Evolutionary conservation across 2,888 invertebrate genomes (phyloP).

Genomic region (Drosophila stalkeri): DNA sequence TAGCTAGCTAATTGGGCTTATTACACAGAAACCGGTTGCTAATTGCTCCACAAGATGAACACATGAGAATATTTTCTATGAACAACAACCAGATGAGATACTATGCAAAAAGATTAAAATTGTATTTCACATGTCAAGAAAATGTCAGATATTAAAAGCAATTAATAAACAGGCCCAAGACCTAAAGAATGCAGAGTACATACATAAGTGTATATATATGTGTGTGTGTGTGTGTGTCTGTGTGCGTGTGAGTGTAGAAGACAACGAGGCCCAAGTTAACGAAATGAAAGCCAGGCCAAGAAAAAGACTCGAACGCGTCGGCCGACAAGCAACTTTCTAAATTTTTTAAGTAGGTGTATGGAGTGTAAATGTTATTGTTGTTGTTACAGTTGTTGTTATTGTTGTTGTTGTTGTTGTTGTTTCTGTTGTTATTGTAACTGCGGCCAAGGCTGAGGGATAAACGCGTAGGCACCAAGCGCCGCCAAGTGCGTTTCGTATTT

Average conservation of each 20-base stretch:
- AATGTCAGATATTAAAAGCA: conserved; percentile 51
- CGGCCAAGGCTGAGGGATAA: conserved; percentile 58
- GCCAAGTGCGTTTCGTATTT: conserved; percentile 65
- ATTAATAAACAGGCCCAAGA: conserved; percentile 48
- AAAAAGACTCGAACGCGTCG: conserved; percentile 56
- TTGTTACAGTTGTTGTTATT: conserved; percentile 20
- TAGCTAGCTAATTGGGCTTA: conserved; percentile 45
- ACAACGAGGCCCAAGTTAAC: conserved; percentile 44
- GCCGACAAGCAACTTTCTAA: conserved; percentile 80
- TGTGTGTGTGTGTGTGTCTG: neutral
- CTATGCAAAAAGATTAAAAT: neutral
- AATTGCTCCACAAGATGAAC: conserved; percentile 42
- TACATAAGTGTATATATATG: neutral
- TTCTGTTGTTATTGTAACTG: conserved; percentile 12
- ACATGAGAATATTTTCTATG: conserved; percentile 15
- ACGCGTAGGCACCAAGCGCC: conserved; percentile 39
- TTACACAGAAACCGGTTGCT: conserved; percentile 68
- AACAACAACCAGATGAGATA: neutral
- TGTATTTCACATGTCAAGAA: conserved; percentile 12
- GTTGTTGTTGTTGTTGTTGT: conserved; percentile 15
- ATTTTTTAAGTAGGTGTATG: conserved; percentile 80
- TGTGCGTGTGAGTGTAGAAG: conserved; percentile 27
- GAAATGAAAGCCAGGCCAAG: conserved; percentile 61
- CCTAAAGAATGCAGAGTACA: conserved; percentile 60
- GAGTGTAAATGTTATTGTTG: conserved; percentile 44